A percentile compares a stretch with the other conserved stretches of the same genome.
Conservation (phyloP, 2,113 vertebrate species). For the Lycaon pictus region DNA sequence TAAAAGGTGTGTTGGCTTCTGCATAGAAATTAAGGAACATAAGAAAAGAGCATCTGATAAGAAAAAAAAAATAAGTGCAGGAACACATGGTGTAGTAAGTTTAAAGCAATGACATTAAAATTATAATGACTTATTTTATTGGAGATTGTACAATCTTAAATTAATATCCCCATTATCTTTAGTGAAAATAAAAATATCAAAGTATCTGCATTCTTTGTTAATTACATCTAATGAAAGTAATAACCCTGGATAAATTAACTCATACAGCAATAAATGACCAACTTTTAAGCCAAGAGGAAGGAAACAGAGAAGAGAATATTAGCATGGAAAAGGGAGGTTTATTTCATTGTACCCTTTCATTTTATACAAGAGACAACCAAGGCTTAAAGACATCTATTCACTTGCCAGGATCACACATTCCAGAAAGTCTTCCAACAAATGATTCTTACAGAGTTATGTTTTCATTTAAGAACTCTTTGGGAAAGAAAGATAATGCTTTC, state of each 20-base stretch:
- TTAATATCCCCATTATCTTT: slow-evolving; percentile 60
- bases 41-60: background rate
- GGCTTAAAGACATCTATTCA: background rate
- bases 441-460: background rate
- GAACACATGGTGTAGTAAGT: background rate
- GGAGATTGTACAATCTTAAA: slow-evolving; percentile 62
- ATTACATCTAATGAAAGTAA: slow-evolving; percentile 78
- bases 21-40: background rate
- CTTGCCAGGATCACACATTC: background rate
- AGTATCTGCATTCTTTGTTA: slow-evolving; percentile 69
- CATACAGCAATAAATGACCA: slow-evolving; percentile 45
- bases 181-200: slow-evolving; percentile 74
- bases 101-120: slow-evolving; percentile 39
- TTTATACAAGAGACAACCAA: background rate
- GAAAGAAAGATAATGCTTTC: background rate
- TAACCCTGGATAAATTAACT: slow-evolving; percentile 67
- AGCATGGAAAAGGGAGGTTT: background rate
- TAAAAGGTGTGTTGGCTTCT: slow-evolving; percentile 17
- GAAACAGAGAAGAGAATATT: background rate
- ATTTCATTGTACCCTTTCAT: background rate
- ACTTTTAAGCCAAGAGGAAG: background rate
- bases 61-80: background rate
- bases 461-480: background rate
- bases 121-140: slow-evolving; percentile 63
- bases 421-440: background rate